These are phyloP conservation scores for Mirza zaza DNA, from an alignment of 2,113 vertebrate species.

Conservation along the genomic window DNA sequence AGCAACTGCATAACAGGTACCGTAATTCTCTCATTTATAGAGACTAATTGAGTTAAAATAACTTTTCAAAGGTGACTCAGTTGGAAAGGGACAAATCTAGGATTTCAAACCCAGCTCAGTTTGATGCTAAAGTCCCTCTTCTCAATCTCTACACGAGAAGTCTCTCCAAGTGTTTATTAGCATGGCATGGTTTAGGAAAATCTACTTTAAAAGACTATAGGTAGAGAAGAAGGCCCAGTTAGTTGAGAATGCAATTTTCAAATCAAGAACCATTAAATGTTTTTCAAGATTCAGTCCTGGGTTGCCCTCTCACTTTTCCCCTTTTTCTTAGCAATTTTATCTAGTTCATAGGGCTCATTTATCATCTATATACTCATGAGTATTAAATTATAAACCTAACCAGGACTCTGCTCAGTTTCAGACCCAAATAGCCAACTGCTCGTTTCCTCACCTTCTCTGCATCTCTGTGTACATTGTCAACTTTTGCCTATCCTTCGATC, in stretches of 20 bases:
- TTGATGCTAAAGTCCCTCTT: neutral
- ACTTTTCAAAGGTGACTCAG: neutral
- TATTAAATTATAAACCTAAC: neutral
- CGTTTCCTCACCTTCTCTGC: neutral
- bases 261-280: neutral
- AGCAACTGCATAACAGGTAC: neutral
- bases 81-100: neutral
- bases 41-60: neutral
- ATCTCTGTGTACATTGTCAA: neutral
- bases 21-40: neutral
- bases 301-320: neutral
- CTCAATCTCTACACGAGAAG: neutral
- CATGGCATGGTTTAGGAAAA: neutral
- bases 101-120: neutral
- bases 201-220: neutral
- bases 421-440: neutral
- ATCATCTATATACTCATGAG: neutral
- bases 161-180: neutral
- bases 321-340: neutral
- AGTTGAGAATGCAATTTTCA: neutral
- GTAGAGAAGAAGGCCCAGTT: neutral
- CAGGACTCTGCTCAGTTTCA: neutral
- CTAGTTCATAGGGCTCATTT: neutral
- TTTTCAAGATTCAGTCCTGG: neutral
- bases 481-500: neutral